Conservation (phyloP, 53 echinoderm and acorn worm species). For the Zoroaster sp. region DNA sequence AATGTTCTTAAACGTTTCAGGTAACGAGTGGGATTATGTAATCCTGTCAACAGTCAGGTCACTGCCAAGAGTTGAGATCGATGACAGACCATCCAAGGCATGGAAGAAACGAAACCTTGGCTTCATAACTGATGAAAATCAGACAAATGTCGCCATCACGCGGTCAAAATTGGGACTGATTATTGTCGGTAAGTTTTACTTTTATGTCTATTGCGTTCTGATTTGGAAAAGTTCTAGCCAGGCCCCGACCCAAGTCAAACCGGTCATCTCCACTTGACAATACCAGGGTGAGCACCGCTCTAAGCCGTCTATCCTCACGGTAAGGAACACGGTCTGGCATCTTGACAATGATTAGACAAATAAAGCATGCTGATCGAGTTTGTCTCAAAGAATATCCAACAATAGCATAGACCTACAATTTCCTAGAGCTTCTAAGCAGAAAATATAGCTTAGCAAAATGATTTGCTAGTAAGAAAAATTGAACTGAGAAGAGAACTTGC, state of each 20-base stretch:
- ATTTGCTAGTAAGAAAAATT: too few species aligned
- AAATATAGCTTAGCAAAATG: too few species aligned
- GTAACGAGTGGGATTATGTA: constrained; percentile 89
- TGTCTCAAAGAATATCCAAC: too few species aligned
- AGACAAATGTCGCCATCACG: constrained; percentile 85
- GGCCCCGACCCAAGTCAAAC: background rate
- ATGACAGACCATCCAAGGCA: constrained; percentile 69
- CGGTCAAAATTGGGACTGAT: constrained; percentile 75
- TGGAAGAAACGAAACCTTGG: constrained; percentile 82
- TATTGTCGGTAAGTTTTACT: constrained; percentile 66
- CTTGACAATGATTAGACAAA: background rate
- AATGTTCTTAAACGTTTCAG: constrained; percentile 30
- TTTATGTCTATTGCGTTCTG: background rate
- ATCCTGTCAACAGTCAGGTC: constrained; percentile 79
- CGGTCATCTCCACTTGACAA: constrained; percentile 24
- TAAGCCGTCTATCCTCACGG: too few species aligned
- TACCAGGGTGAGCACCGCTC: too few species aligned
- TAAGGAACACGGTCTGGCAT: background rate
- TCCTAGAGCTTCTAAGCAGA: too few species aligned
- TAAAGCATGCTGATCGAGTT: background rate
- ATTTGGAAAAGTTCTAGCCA: background rate
- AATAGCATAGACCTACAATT: too few species aligned
- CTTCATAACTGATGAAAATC: constrained; percentile 83
- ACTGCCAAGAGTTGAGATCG: constrained; percentile 78
- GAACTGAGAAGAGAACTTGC: too few species aligned